A percentile compares a stretch with the other conserved stretches of the same genome.
phyloP scores from a whole-genome alignment of 2,113 vertebrate genomes.

The Genyomyrus donnyi region DNA sequence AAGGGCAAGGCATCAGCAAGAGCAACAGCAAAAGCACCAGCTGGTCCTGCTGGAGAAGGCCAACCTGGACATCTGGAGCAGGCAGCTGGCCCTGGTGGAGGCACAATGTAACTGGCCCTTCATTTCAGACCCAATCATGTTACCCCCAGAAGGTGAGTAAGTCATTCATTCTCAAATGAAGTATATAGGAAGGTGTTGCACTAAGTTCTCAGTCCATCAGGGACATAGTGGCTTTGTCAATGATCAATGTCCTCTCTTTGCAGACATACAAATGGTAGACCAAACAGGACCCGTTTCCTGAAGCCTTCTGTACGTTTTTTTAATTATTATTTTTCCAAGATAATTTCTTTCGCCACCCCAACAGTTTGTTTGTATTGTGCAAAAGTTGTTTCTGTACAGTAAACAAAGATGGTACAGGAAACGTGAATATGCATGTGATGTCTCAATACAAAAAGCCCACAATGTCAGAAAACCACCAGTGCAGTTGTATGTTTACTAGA shows the following conservation, averaged over 20 bases:
- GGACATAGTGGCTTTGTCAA: not conserved
- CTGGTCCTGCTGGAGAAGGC: not conserved
- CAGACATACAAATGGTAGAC: not conserved
- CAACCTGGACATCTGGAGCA: too few species aligned
- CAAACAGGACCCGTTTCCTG: not conserved
- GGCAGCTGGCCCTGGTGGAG: not conserved
- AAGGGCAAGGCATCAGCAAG: not conserved
- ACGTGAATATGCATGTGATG: too few species aligned
- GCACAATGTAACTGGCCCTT: too few species aligned
- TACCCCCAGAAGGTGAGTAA: not conserved
- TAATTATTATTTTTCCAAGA: not conserved
- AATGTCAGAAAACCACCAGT: not conserved
- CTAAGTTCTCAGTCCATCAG: not conserved
- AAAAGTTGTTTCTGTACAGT: not conserved
- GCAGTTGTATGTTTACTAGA: not conserved
- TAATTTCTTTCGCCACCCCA: not conserved
- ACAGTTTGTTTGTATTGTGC: not conserved
- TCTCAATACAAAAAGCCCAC: not conserved
- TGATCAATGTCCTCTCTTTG: not conserved
- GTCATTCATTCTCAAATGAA: not conserved
- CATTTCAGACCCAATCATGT: not conserved
- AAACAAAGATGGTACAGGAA: not conserved
- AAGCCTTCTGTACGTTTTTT: not conserved
- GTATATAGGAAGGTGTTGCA: not conserved
- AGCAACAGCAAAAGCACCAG: too few species aligned